Percentiles rank a stretch among this genome's conserved stretches.
Evolutionary conservation across 2,797 vertebrate species (phyloP).

Genomic region (Aeoliscus strigatus): DNA sequence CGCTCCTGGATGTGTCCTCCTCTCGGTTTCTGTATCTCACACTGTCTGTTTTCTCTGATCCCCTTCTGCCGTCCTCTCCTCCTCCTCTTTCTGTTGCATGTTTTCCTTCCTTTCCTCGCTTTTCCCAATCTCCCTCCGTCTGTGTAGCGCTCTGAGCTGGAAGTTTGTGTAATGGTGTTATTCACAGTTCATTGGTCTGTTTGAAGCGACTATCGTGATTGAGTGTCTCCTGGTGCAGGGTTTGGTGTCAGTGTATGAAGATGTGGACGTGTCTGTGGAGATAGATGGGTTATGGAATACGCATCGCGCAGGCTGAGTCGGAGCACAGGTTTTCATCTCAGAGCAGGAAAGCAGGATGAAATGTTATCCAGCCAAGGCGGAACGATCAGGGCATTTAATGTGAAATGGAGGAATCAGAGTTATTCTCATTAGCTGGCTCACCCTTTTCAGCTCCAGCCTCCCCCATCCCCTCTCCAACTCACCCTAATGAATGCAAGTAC

Average conservation of each 20-base stretch:
- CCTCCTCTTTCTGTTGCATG: conserved; percentile 29
- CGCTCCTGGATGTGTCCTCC: conserved; percentile 36
- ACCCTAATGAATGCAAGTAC: conserved; percentile 51
- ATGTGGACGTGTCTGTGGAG: conserved; percentile 62
- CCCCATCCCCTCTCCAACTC: conserved; percentile 31
- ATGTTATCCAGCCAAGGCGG: conserved; percentile 36
- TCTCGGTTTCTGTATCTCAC: conserved; percentile 38
- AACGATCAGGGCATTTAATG: conserved; percentile 44
- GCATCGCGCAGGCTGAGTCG: conserved; percentile 56
- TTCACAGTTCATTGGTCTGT: conserved; percentile 78
- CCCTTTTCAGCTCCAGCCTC: conserved; percentile 40
- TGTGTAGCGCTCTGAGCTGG: conserved; percentile 51
- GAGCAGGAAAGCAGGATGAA: conserved; percentile 49
- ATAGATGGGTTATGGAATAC: conserved; percentile 62
- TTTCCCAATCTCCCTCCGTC: conserved; percentile 45
- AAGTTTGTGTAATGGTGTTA: conserved; percentile 72
- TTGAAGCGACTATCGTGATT: conserved; percentile 77
- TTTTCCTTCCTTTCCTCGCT: conserved; percentile 14
- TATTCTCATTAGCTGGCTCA: conserved; percentile 59
- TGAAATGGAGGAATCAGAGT: conserved; percentile 57
- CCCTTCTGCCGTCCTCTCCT: conserved; percentile 23
- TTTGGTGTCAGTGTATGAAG: conserved; percentile 67
- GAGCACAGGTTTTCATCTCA: conserved; percentile 40
- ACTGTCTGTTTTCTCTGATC: conserved; percentile 13
- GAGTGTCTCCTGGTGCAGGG: conserved; percentile 61